phyloP scores from a whole-genome alignment of 2,888 invertebrate species.

The Volucella zonaria region DNA sequence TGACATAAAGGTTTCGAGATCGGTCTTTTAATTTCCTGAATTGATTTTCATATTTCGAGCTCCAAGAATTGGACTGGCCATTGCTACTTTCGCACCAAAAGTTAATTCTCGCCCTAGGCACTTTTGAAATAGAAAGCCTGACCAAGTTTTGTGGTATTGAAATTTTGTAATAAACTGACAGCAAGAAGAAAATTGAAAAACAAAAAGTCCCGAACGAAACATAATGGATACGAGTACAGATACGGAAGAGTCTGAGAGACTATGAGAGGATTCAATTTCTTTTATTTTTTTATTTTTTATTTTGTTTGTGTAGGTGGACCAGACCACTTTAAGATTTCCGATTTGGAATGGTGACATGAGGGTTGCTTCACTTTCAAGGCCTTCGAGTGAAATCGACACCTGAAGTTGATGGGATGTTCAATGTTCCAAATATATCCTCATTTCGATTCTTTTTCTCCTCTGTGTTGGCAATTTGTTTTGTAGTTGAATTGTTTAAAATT shows the following conservation, averaged over 20 bases:
- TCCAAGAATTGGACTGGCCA: background rate
- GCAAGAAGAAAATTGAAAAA: slow-evolving; percentile 1
- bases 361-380: slow-evolving; percentile 25
- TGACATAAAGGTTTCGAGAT: slow-evolving; percentile 3
- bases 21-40: slow-evolving; percentile 47
- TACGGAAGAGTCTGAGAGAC: background rate
- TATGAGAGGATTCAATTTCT: background rate
- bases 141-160: slow-evolving; percentile 40
- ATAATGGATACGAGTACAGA: too few relatives aligned
- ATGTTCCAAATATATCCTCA: background rate
- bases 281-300: slow-evolving; percentile 5
- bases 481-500: slow-evolving; percentile 16
- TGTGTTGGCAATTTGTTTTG: slow-evolving; percentile 26
- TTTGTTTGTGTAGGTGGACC: background rate
- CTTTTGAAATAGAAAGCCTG: slow-evolving; percentile 5
- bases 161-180: slow-evolving; percentile 33
- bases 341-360: slow-evolving; percentile 15
- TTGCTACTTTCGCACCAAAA: background rate
- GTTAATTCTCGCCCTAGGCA: background rate
- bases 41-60: slow-evolving; percentile 25
- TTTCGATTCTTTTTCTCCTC: slow-evolving; percentile 33
- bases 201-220: background rate
- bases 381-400: slow-evolving; percentile 39
- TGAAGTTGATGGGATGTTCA: slow-evolving; percentile 43
- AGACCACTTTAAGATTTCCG: slow-evolving; percentile 19